Conservation (phyloP, 1,140 invertebrate genomes). For the Bombus turneri region DNA sequence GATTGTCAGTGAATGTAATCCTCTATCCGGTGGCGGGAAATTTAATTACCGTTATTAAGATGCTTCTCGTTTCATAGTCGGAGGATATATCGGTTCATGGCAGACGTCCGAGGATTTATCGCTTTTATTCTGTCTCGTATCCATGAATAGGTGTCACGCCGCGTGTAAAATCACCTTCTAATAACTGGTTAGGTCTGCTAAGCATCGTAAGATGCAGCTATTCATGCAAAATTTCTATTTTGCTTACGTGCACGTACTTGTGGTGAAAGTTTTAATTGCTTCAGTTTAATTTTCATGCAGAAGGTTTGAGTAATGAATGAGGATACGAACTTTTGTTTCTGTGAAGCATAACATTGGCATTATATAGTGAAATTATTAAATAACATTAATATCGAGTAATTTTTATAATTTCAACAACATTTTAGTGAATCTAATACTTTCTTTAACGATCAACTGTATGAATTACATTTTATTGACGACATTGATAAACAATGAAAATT, state of each 20-base stretch:
- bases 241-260: background rate
- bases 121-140: slow-evolving; percentile 13
- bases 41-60: slow-evolving; percentile 39
- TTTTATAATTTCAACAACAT: background rate
- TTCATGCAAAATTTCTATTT: background rate
- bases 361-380: no score
- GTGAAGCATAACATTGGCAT: no score
- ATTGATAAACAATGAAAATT: background rate
- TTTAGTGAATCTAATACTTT: no score
- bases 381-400: background rate
- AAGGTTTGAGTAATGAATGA: no score
- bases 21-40: background rate
- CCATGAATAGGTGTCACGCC: background rate
- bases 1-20: background rate
- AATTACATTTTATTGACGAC: no score
- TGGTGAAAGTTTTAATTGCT: background rate
- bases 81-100: background rate
- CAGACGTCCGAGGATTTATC: slow-evolving; percentile 1
- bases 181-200: background rate
- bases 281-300: background rate
- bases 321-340: no score
- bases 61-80: background rate
- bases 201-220: background rate
- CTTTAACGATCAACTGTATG: no score
- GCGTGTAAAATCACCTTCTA: background rate